A percentile compares a stretch with the other conserved stretches of the same genome.
Evolutionary conservation across 2,113 vertebrate genomes (phyloP).

Genomic region (Xenopus tropicalis): DNA sequence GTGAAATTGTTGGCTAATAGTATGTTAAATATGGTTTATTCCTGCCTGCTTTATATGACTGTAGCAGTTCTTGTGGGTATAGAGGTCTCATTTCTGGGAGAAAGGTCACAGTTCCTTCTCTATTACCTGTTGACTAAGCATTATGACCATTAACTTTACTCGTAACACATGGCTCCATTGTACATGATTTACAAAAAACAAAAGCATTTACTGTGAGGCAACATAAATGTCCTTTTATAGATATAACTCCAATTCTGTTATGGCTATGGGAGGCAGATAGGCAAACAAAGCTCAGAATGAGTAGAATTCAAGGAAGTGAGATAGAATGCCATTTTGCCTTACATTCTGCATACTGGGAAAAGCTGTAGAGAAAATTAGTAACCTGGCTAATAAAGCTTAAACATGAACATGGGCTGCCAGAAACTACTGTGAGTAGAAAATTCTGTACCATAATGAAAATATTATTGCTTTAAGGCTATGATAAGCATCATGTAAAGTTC

Average conservation of each 20-base stretch:
- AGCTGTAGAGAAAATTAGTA: background rate
- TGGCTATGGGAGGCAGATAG: too few relatives aligned
- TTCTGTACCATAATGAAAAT: background rate
- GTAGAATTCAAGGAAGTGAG: background rate
- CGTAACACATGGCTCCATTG: background rate
- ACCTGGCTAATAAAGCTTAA: background rate
- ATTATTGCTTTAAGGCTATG: background rate
- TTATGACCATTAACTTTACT: background rate
- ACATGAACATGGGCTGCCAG: background rate
- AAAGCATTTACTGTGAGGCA: too few relatives aligned
- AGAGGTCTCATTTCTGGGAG: background rate
- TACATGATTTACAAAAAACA: background rate
- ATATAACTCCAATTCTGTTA: background rate
- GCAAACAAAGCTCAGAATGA: background rate
- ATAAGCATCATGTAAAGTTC: too few relatives aligned
- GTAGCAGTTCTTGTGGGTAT: background rate
- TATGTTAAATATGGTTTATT: too few relatives aligned
- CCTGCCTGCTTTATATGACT: background rate
- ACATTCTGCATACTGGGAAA: background rate
- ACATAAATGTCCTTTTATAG: slow-evolving; percentile 2
- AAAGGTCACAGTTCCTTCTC: background rate
- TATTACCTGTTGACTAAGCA: slow-evolving; percentile 10
- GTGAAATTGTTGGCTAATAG: too few relatives aligned
- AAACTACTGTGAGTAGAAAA: background rate
- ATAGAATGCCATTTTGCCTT: background rate